A percentile compares a stretch with the other conserved stretches of the same genome.
These are phyloP conservation scores for Ibidorhyncha struthersii DNA, from an alignment of 2,113 vertebrate species.

Conservation along the genomic window DNA sequence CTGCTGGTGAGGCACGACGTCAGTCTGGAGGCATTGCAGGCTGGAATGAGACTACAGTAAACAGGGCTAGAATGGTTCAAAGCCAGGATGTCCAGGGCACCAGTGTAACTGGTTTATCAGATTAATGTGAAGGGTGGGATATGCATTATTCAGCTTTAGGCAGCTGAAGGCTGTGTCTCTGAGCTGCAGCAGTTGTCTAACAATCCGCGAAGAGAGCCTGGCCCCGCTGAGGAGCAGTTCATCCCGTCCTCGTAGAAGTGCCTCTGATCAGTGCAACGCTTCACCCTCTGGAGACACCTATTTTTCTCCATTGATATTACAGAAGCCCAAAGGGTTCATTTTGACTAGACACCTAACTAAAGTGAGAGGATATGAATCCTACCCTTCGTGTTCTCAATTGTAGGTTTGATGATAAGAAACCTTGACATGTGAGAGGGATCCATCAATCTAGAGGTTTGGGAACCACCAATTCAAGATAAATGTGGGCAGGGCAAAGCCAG, in stretches of 20 bases:
- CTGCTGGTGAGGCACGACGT: rapidly evolving
- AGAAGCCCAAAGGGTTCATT: not conserved
- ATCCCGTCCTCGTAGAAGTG: rapidly evolving
- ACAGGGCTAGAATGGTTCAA: not conserved
- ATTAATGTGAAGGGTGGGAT: not conserved
- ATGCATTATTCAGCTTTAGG: not conserved
- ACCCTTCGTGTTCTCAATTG: not conserved
- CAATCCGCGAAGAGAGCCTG: not conserved
- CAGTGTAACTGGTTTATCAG: not conserved
- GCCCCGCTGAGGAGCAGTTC: not conserved
- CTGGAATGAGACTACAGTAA: not conserved
- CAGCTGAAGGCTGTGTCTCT: not conserved
- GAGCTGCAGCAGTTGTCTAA: not conserved
- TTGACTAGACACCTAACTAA: not conserved
- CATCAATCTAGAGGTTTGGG: not conserved
- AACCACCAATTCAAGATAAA: not conserved
- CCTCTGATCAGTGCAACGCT: not conserved
- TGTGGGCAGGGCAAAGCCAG: not conserved
- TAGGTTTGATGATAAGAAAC: not conserved
- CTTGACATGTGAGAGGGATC: not conserved
- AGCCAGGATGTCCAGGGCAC: not conserved
- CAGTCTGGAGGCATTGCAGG: not conserved
- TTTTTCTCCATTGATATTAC: not conserved
- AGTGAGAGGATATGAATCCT: not conserved
- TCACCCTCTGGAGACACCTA: not conserved